These are phyloP conservation scores for Xiphophorus hellerii DNA, from an alignment of 2,113 vertebrate genomes.

Conservation along the genomic window DNA sequence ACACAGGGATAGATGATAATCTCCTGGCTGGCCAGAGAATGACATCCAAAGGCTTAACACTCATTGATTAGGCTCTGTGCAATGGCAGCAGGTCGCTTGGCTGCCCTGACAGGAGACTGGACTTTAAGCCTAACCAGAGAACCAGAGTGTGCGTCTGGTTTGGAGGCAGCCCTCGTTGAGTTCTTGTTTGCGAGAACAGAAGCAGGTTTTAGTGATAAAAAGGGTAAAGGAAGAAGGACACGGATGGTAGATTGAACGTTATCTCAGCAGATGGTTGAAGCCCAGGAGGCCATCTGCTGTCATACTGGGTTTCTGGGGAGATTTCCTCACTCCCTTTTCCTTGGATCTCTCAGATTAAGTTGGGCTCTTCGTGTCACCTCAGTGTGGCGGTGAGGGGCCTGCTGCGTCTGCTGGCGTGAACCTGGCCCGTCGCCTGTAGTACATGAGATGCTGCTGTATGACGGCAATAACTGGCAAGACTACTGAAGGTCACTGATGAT, in stretches of 20 bases:
- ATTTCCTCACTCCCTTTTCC: slow-evolving; percentile 66
- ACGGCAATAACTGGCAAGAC: slow-evolving; percentile 10
- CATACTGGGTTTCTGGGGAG: slow-evolving; percentile 57
- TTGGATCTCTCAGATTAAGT: slow-evolving; percentile 46
- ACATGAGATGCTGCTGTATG: slow-evolving; percentile 5
- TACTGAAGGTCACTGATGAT: slow-evolving; percentile 28
- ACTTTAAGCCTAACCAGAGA: slow-evolving; percentile 40
- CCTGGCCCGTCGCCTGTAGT: slow-evolving; percentile 27
- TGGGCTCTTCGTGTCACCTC: slow-evolving; percentile 31
- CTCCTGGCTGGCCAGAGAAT: slow-evolving; percentile 55
- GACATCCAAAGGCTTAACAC: slow-evolving; percentile 61
- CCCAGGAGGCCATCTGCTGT: slow-evolving; percentile 74
- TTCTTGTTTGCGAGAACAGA: slow-evolving; percentile 17
- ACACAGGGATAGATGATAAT: slow-evolving; percentile 67
- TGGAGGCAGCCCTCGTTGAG: neutral
- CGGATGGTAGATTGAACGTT: slow-evolving; percentile 59
- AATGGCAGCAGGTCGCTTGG: slow-evolving; percentile 48
- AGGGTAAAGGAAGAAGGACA: slow-evolving; percentile 65
- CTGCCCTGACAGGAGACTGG: slow-evolving; percentile 28
- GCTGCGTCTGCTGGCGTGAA: slow-evolving; percentile 50
- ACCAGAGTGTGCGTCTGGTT: slow-evolving; percentile 21
- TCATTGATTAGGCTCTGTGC: slow-evolving; percentile 72
- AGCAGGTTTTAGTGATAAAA: slow-evolving; percentile 37
- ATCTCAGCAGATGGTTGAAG: slow-evolving; percentile 75
- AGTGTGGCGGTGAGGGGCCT: slow-evolving; percentile 21